Base-by-base conservation (phyloP, 2,113 vertebrate genomes). In the Muscicapa adusta region DNA sequence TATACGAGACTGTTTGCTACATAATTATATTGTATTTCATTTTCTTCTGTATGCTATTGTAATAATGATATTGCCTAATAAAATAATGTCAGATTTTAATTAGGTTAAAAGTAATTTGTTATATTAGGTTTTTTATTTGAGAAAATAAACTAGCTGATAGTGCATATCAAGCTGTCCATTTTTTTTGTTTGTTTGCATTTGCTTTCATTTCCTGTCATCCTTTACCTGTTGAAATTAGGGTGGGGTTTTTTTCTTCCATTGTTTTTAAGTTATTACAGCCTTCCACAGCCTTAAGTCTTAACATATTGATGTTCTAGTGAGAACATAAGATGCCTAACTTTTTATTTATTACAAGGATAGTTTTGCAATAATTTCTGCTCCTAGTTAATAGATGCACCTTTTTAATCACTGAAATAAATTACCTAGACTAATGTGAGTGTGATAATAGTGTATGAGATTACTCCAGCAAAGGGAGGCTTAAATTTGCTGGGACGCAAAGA, bases 31-130 rank as follows among this genome's bases (percentile, higher is more conserved):
- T 95, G 45, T 93, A 78, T 93, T 96, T 97, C 67, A 89, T 93
- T 95, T 95, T 96, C 66, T 80, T 87, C 48, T 96, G 83, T 94
- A 72, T 38, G 12, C 79, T 94, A 34, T 66, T 57, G 47, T 97
- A 92, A 94, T 90, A 94, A 88, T 93, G 85, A 70, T 51, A 68
- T 74, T 90, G 43, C 48, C 48, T 96, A 95, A 96, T 96, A 91
- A 95, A 97, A 95, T 78, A 70, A 92, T 94, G 56, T 90, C 88
- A 78, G 67, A 50, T 96, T 97, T 96, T 97, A 97, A 97, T 96
- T 94, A 70, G 26, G 57, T 96, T 96, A 91, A 87, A 84, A 91
- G 38, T 92, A 96, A 91, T 97, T 95, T 58, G 57, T 45, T 79
- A 10, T 70, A 51, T 85, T 88, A 85, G 67, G 5, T 13, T 74